Evolutionary conservation across 2,888 invertebrate species (phyloP), one percentile per base, ranked within the genome.

Genomic region (Eurois occulta): DNA sequence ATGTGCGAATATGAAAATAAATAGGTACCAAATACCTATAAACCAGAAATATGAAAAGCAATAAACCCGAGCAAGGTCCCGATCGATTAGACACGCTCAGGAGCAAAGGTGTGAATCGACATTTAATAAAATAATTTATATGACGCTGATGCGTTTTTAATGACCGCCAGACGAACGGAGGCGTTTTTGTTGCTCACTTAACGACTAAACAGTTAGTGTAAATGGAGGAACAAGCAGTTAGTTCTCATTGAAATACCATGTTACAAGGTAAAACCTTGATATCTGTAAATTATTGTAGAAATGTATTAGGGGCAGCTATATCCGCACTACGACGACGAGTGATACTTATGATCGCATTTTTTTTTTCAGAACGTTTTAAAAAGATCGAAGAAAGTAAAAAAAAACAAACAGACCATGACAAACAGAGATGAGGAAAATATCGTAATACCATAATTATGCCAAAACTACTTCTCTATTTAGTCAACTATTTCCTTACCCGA

Each of bases 51-150:
- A 75, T 72, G 28, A 67, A 71, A 66, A 80, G 75, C 75, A 78
- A 87, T 91, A 91, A 91, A 87, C 85, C 90, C 87, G 85, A 67
- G 86, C 90, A 91, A 92, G 91, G 90, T 87, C 88, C 81, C 87
- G 87, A 80, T 88, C 91, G 90, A 93, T 94, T 94, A 93, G 94
- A 91, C 91, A 93, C 92, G 92, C 91, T 91, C 88, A 86, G 91
- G 92, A 92, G 90, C 93, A 94, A 93, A 95, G 95, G 95, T 96
- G 95, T 94, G 95, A 95, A 95, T 95, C 93, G 94, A 94, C 95
- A 95, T 96, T 95, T 95, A 95, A 95, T 95, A 94, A 94, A 96
- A 95, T 94, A 94, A 94, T 95, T 94, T 94, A 94, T 94, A 91
- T 90, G 91, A 86, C 87, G 87, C 93, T 96, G 94, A 96, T 96